phyloP scores from a whole-genome alignment of 2,113 vertebrate genomes.

The Hipposideros armiger region DNA sequence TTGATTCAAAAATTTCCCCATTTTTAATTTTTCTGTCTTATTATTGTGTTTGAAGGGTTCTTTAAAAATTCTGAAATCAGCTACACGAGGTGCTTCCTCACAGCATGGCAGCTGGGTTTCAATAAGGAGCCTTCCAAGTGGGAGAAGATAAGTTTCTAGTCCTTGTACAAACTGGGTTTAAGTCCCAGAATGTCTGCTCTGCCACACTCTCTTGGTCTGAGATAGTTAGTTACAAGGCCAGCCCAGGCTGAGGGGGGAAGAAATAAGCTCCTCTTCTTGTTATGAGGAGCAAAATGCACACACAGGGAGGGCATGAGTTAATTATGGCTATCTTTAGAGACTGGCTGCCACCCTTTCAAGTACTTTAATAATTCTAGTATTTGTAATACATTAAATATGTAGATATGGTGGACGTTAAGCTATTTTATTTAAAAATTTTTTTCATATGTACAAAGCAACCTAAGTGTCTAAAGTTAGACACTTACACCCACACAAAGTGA shows the following conservation, averaged over 20 bases:
- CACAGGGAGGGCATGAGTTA: too few relatives aligned
- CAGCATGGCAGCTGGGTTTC: not conserved
- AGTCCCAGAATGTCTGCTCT: not conserved
- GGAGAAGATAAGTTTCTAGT: not conserved
- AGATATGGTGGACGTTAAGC: not conserved
- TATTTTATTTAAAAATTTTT: too few relatives aligned
- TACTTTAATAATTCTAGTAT: slow-evolving; percentile 1
- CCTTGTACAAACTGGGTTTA: not conserved
- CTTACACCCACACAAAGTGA: too few relatives aligned
- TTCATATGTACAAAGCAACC: too few relatives aligned
- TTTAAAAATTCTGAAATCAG: not conserved
- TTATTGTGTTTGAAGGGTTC: not conserved
- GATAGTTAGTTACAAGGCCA: not conserved
- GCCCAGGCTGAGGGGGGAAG: not conserved
- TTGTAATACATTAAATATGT: not conserved
- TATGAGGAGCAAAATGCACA: not conserved
- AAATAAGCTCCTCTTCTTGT: not conserved
- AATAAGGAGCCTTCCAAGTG: not conserved
- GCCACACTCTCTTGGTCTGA: not conserved
- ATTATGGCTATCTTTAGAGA: not conserved
- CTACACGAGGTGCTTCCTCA: not conserved
- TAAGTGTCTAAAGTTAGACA: too few relatives aligned
- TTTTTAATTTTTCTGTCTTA: not conserved
- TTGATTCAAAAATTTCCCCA: not conserved
- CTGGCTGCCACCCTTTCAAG: not conserved